These are phyloP conservation scores for Drosophila prolongata DNA, from an alignment of 2,888 invertebrate genomes.

Conservation along the genomic window DNA sequence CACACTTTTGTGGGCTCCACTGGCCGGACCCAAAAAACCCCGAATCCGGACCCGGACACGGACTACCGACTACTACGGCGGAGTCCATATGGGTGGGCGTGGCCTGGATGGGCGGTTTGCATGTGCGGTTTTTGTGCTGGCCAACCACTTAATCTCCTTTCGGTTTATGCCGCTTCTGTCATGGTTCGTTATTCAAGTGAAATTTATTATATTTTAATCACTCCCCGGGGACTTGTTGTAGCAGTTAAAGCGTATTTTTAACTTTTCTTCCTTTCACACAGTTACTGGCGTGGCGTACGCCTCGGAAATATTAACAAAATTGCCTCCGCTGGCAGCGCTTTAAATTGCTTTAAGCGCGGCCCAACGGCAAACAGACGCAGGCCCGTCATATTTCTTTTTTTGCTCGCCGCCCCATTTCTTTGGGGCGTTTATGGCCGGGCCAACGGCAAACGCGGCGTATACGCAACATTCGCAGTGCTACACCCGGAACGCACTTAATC, in stretches of 20 bases:
- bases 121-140: slow-evolving; percentile 76
- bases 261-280: slow-evolving; percentile 14
- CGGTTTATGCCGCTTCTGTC: slow-evolving; percentile 54
- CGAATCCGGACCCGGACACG: slow-evolving; percentile 15
- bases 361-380: slow-evolving; percentile 13
- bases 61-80: not conserved
- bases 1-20: slow-evolving; percentile 69
- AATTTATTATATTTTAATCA: slow-evolving; percentile 84
- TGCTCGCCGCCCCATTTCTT: slow-evolving; percentile 12
- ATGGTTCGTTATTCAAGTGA: slow-evolving; percentile 70
- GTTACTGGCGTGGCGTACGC: slow-evolving; percentile 40
- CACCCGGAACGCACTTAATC: slow-evolving; percentile 65
- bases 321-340: slow-evolving; percentile 48
- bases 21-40: slow-evolving; percentile 48
- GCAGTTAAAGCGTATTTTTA: slow-evolving; percentile 72
- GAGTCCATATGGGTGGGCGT: slow-evolving; percentile 36
- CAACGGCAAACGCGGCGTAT: slow-evolving; percentile 63
- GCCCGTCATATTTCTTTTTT: slow-evolving; percentile 37
- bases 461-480: slow-evolving; percentile 54
- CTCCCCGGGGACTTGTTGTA: slow-evolving; percentile 79
- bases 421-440: slow-evolving; percentile 52
- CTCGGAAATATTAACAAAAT: slow-evolving; percentile 47
- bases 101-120: slow-evolving; percentile 48
- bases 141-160: slow-evolving; percentile 78
- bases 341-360: slow-evolving; percentile 73